Conservation (phyloP, 2,888 invertebrate species). For the Baronia brevicornis region DNA sequence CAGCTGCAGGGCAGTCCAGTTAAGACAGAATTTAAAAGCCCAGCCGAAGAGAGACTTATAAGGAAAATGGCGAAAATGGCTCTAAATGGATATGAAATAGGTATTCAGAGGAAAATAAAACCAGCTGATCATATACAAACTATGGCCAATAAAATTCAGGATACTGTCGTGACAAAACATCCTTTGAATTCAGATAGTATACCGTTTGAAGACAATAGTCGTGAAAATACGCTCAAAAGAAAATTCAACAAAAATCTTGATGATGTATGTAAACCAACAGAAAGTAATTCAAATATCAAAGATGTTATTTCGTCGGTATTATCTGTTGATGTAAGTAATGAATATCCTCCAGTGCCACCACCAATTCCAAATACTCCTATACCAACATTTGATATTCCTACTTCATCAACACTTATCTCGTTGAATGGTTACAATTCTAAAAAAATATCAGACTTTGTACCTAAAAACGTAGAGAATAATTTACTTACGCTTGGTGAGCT, state of each 20-base stretch:
- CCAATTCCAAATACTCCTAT: slow-evolving; percentile 59
- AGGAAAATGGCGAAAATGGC: slow-evolving; percentile 73
- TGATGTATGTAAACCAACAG: slow-evolving; percentile 43
- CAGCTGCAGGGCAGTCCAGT: slow-evolving; percentile 39
- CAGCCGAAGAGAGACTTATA: slow-evolving; percentile 66
- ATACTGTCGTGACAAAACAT: slow-evolving; percentile 70
- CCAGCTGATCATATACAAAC: slow-evolving; percentile 70
- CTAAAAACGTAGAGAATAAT: slow-evolving; percentile 33
- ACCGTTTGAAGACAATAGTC: slow-evolving; percentile 47
- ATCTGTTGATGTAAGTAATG: slow-evolving; percentile 25
- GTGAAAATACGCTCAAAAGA: slow-evolving; percentile 43
- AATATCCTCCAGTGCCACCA: slow-evolving; percentile 46
- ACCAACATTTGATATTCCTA: slow-evolving; percentile 48
- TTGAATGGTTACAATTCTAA: slow-evolving; percentile 19
- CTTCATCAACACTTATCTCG: slow-evolving; percentile 34
- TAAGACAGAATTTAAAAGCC: slow-evolving; percentile 64
- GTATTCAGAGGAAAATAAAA: slow-evolving; percentile 70
- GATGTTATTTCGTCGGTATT: slow-evolving; percentile 19
- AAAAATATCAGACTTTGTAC: slow-evolving; percentile 29
- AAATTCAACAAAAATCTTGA: slow-evolving; percentile 46
- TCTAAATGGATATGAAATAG: slow-evolving; percentile 69
- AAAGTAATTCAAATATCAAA: slow-evolving; percentile 28
- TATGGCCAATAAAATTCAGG: slow-evolving; percentile 71
- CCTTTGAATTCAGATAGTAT: slow-evolving; percentile 56
- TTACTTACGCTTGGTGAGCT: slow-evolving; percentile 22